Evolutionary conservation across 2,113 vertebrate genomes (phyloP), one percentile per base, ranked within the genome.

Genomic region (Mugil cephalus): DNA sequence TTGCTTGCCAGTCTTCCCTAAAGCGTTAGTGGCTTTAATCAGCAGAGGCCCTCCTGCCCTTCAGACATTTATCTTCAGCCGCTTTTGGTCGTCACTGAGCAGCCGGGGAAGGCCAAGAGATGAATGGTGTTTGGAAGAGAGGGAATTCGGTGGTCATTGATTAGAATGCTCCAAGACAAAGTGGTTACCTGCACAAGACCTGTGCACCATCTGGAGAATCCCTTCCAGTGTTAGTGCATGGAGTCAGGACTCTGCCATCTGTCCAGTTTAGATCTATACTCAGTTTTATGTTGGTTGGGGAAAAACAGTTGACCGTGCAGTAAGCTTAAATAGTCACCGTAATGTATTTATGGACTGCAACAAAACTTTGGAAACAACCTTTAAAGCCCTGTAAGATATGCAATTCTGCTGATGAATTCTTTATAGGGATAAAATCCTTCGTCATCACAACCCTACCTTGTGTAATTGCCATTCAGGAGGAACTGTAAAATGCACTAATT

Each of bases 41-140:
- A 87, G 68, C 5, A 69, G 70, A 87, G 74, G 58, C 64, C 54
- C 79, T 67, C 36, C 82, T 77, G 79, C 74, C 74, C 78, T 69
- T 82, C 83, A 69, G 58, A 73, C 87, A 90, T 88, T 88, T 75
- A 82, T 92, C 87, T 81, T 86, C 45, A 68, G 51, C 47, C 35
- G 45, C 15, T 58, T 83, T 88, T 83, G 72, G 80, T 89, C 67
- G n/a, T 83, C 80, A 52, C 53, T 17, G 36, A 36, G 63, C 74
- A 50, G 66, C 71, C 65, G 64, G 62, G 77, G 79, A 87, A 86
- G 68, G 82, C 86, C 55, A 46, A 7, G 79, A 88, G 87, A 91
- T 85, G 79, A 77, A 92, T 89, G 78, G 53, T 74, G 84, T 83
- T 84, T 88, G 73, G 78, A 77, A 63, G 50, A 64, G 62, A 48